phyloP scores from a whole-genome alignment of 2,888 invertebrate genomes.

The Cryptosula pallasiana region DNA sequence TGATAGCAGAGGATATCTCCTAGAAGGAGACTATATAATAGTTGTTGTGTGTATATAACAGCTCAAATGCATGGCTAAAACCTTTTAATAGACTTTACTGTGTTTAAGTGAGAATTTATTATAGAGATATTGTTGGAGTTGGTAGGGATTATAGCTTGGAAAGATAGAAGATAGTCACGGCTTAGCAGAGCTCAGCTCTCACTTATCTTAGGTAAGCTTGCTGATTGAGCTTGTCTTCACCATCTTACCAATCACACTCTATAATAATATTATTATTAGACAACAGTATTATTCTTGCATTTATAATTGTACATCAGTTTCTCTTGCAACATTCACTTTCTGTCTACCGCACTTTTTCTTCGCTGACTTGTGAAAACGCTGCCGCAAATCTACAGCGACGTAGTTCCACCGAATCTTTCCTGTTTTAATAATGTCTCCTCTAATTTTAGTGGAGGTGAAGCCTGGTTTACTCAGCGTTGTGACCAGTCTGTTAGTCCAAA shows the following conservation, averaged over 20 bases:
- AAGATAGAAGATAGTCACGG: background rate
- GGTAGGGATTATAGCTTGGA: background rate
- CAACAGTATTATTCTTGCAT: background rate
- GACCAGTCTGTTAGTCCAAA: too few species aligned
- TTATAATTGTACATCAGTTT: too few species aligned
- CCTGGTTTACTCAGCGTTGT: too few species aligned
- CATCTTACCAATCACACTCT: background rate
- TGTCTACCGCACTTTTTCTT: too few species aligned
- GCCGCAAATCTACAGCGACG: too few species aligned
- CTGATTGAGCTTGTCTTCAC: background rate
- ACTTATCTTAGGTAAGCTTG: constrained; percentile 20
- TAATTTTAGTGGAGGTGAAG: too few species aligned
- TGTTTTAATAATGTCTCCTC: too few species aligned
- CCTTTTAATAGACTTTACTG: background rate
- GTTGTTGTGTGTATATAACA: background rate
- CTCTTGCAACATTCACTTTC: too few species aligned
- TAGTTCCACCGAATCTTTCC: too few species aligned
- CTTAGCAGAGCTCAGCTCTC: constrained; percentile 8
- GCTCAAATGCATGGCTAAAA: constrained; percentile 1
- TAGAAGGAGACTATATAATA: background rate
- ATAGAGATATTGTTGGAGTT: background rate
- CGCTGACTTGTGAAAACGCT: too few species aligned
- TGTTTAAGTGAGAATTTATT: background rate
- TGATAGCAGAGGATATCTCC: background rate
- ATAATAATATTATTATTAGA: background rate